Evolutionary conservation across 2,113 vertebrate species (phyloP), one percentile per base, ranked within the genome.

Genomic region (Sakesphorus luctuosus): DNA sequence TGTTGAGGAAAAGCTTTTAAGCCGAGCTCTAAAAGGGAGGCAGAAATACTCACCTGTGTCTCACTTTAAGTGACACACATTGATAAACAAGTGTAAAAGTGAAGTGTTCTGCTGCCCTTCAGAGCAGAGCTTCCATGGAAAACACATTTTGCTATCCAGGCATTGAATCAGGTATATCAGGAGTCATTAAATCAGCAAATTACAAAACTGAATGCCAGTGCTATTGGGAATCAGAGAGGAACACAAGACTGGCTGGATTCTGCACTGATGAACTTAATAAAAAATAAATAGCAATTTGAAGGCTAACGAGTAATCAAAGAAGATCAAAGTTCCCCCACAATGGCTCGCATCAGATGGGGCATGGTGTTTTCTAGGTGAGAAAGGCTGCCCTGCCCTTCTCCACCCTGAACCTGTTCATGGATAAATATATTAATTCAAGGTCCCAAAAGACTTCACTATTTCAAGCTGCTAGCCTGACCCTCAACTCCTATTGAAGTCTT

Each of bases 371-470:
- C 35, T 17, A 31, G 62, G 47, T 61, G 35, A 46, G 61, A 88
- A 88, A 84, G 55, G 29, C 66, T 68, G 77, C 36, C 62, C 66
- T 91, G 61, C 31, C 65, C 76, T 87, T 87, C 56, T 78, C 66
- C 80, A 75, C 35, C 49, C 31, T 36, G 33, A 91, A 75, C 61
- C 25, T 74, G 33, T 72, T 65, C 81, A 49, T 55, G n/a, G 55
- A 35, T 55, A 91, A 87, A 87, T n/a, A 52, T 9, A 47, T 80
- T 18, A 50, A 89, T 71, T 93, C 65, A 83, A 67, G 3, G 2
- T 77, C 83, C 47, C 72, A 88, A 77, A 92, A 56, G 14, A 67
- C 87, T 96, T 75, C 80, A 90, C 49, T 44, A 84, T 92, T 94
- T 89, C 84, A 75, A 65, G 8, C 61, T 61, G 26, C 44, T 43